phyloP scores from a whole-genome alignment of 2,113 vertebrate species.

The Fregetta grallaria region DNA sequence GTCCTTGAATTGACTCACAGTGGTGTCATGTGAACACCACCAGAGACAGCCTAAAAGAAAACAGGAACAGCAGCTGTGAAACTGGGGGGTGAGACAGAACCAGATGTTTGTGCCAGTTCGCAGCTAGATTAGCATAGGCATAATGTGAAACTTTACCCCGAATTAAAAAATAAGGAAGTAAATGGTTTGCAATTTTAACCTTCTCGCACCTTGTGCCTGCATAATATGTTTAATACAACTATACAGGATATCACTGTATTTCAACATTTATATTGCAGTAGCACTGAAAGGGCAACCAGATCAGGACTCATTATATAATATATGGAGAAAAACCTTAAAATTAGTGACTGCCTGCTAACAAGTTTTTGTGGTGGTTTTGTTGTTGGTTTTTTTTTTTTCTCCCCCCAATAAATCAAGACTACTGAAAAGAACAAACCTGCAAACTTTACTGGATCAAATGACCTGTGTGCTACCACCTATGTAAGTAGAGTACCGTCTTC shows the following conservation, averaged over 20 bases:
- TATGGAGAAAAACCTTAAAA: background rate
- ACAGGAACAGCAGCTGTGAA: background rate
- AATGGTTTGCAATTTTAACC: background rate
- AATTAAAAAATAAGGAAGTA: background rate
- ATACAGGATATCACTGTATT: background rate
- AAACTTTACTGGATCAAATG: background rate
- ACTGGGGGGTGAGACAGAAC: background rate
- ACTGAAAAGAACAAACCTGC: background rate
- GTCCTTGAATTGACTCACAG: background rate
- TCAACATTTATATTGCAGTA: background rate
- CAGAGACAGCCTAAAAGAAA: background rate
- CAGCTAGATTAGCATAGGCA: background rate
- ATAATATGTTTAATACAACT: background rate
- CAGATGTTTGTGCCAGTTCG: background rate
- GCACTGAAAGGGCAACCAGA: background rate
- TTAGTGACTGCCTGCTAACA: background rate
- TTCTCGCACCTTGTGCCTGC: background rate
- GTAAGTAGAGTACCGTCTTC: slow-evolving; percentile 9
- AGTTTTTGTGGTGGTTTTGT: background rate
- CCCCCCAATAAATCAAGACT: background rate
- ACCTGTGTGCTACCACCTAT: background rate
- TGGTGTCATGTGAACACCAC: background rate
- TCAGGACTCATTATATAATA: background rate
- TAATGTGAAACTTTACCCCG: background rate
- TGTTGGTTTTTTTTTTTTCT: background rate